These are phyloP conservation scores for Folsomia candida DNA, from an alignment of 2,888 invertebrate species.

Conservation along the genomic window DNA sequence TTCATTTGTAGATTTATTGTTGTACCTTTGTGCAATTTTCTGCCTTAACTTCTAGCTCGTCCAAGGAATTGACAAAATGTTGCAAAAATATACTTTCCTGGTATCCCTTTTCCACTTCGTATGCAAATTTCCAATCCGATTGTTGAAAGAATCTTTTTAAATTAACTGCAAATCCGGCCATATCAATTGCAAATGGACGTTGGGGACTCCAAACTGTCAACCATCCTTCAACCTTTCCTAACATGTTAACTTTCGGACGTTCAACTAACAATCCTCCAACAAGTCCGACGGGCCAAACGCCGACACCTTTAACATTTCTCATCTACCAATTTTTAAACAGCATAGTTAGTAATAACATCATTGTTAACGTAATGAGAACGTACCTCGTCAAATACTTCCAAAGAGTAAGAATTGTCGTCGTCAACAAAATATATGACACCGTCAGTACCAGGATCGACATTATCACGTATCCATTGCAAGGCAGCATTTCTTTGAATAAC, in stretches of 20 bases:
- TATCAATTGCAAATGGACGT: slow-evolving; percentile 91
- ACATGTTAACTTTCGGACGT: slow-evolving; percentile 71
- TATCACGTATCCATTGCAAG: slow-evolving; percentile 73
- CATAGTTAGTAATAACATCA: not conserved
- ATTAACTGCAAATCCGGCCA: slow-evolving; percentile 95
- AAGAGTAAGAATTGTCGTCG: slow-evolving; percentile 90
- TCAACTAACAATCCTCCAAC: slow-evolving; percentile 94
- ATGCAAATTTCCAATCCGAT: slow-evolving; percentile 74
- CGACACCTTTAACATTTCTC: slow-evolving; percentile 75
- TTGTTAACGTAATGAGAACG: not conserved
- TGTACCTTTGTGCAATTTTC: slow-evolving; percentile 82
- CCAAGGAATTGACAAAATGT: slow-evolving; percentile 53
- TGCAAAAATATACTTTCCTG: slow-evolving; percentile 62
- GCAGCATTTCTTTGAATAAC: slow-evolving; percentile 88
- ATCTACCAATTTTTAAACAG: slow-evolving; percentile 57
- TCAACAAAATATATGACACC: slow-evolving; percentile 93
- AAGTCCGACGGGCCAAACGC: slow-evolving; percentile 93
- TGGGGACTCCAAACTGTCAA: slow-evolving; percentile 68
- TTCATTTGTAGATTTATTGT: not conserved
- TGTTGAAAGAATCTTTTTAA: slow-evolving; percentile 69
- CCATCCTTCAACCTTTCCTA: slow-evolving; percentile 56
- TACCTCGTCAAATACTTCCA: slow-evolving; percentile 86
- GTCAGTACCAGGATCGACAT: slow-evolving; percentile 60
- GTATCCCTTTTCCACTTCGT: slow-evolving; percentile 80
- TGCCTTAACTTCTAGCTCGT: slow-evolving; percentile 85